Evolutionary conservation across 2,888 invertebrate species (phyloP), one percentile per base, ranked within the genome.

Genomic region (Stictocephala bisonia): DNA sequence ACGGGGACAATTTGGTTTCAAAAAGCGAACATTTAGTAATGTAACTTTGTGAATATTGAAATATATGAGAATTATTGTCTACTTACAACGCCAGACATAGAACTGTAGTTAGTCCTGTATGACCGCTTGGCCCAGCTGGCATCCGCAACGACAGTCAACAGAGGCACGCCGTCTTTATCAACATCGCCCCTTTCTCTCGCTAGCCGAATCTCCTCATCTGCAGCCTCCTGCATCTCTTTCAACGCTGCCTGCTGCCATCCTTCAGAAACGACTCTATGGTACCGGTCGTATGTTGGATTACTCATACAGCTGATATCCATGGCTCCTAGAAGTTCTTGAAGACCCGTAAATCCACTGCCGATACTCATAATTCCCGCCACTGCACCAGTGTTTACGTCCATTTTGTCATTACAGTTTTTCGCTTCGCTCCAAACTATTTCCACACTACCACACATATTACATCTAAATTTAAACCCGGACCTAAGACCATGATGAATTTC

Each of bases 91-190:
- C 74, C 75, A 20, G 77, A 77, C 24, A 74, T 44, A 6, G 76
- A 58, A 26, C 75, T 74, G 48, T 75, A 77, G 41, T 76, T 75
- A 13, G 68, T 73, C 35, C 70, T 66, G 53, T 80, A 79, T 6
- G 79, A 79, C 22, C 80, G 51, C 73, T 80, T 79, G 15, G 72
- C 73, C 80, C 79, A 81, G 22, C 77, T 79, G 26, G 80, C 80
- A 71, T 80, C 79, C 31, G 77, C 79, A 67, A 81, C 75, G 29
- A 81, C 80, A n/a, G 79, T 77, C 24, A 80, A 78, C 22, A 72
- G 72, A 20, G 79, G 73, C n/a, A 56, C 50, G 13, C 77, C 79
- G 35, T 80, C 72, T n/a, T 40, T 44, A 64, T 78, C 77, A 6
- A 80, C 70, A 27, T 79, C 73, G 1, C 79, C 79, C 22, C 50